phyloP scores from a whole-genome alignment of 2,113 vertebrate species.

The Gambusia holbrooki region DNA sequence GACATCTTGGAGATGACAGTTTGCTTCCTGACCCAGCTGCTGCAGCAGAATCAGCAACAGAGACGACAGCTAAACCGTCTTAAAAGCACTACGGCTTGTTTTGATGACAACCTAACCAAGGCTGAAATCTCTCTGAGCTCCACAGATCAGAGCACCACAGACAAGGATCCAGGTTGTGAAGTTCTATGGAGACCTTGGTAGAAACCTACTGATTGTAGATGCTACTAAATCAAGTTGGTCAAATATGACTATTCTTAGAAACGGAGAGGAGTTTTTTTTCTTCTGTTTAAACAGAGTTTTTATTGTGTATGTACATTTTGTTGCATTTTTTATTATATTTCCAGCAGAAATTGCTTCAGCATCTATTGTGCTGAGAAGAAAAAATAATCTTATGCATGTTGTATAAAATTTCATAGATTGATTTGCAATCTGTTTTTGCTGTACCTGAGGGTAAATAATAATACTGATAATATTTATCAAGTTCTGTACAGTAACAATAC shows the following conservation, averaged over 20 bases:
- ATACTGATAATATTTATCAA: slow-evolving; percentile 15
- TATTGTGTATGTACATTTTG: not conserved
- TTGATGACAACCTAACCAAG: slow-evolving; percentile 32
- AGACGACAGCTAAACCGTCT: slow-evolving; percentile 42
- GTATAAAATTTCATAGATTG: not conserved
- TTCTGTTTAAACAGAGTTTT: not conserved
- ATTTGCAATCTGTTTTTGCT: not conserved
- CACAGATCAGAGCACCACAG: slow-evolving; percentile 38
- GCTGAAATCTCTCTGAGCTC: slow-evolving; percentile 23
- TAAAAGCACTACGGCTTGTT: slow-evolving; percentile 35
- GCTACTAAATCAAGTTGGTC: slow-evolving; percentile 12
- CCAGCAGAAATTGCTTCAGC: not conserved
- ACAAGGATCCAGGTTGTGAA: slow-evolving; percentile 31
- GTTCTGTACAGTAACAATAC: slow-evolving; percentile 13
- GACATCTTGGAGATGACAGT: slow-evolving; percentile 74
- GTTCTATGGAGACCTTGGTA: slow-evolving; percentile 74
- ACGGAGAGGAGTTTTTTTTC: not conserved
- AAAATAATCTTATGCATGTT: not conserved
- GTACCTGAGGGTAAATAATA: too few relatives aligned
- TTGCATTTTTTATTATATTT: slow-evolving; percentile 4
- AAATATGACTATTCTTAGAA: slow-evolving; percentile 7
- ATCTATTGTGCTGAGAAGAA: slow-evolving; percentile 21
- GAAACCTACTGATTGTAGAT: slow-evolving; percentile 29
- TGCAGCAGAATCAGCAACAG: slow-evolving; percentile 29
- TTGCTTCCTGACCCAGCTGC: slow-evolving; percentile 48